Evolutionary conservation across 2,113 vertebrate genomes (phyloP).

Genomic region (Acrocephalus arundinaceus): DNA sequence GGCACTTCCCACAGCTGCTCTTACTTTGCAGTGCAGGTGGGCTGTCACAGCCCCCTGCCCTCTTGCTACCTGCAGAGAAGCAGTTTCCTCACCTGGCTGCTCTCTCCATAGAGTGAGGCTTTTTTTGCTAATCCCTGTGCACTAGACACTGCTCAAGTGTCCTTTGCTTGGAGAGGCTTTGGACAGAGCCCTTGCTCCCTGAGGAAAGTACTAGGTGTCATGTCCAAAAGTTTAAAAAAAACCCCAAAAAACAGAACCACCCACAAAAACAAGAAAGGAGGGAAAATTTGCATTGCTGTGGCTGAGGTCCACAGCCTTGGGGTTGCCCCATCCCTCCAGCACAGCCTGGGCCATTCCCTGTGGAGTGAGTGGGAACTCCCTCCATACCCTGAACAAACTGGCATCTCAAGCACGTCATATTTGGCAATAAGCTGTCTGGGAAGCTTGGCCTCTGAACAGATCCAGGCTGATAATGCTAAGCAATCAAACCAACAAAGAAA

Average conservation of each 20-base stretch:
- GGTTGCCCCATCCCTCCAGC: background rate
- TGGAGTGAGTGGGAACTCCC: background rate
- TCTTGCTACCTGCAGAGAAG: fast-evolving
- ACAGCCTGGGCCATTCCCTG: background rate
- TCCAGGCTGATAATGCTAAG: background rate
- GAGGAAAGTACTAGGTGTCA: background rate
- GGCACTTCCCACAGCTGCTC: background rate
- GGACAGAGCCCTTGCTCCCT: background rate
- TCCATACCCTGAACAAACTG: background rate
- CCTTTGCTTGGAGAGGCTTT: background rate
- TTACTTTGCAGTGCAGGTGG: background rate
- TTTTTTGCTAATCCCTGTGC: background rate
- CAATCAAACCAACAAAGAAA: background rate
- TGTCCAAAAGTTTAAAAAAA: background rate
- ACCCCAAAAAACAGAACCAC: no score
- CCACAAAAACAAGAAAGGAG: background rate
- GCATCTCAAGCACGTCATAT: background rate
- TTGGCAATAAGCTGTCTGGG: background rate
- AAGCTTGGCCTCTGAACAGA: background rate
- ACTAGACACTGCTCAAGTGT: background rate
- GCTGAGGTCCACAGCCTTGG: background rate
- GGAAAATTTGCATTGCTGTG: background rate
- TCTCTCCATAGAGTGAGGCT: background rate
- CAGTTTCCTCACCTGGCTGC: background rate
- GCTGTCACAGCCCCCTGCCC: background rate